phyloP scores from a whole-genome alignment of 2,113 vertebrate species.

The Cyprinodon brontotheroides region DNA sequence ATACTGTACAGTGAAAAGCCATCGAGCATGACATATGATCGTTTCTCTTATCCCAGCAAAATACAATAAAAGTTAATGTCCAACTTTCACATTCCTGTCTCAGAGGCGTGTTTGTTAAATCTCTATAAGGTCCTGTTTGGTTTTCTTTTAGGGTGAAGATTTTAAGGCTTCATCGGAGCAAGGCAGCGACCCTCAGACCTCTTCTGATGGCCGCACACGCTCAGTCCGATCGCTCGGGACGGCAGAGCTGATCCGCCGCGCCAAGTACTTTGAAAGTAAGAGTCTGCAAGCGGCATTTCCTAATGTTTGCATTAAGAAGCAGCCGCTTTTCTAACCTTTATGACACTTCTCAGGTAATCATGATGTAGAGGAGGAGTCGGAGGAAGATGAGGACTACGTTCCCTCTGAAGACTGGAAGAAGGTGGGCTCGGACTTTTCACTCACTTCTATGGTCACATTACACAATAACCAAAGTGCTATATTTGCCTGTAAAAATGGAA shows the following conservation, averaged over 20 bases:
- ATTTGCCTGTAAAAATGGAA: no score
- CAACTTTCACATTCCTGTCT: no score
- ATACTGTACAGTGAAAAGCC: no score
- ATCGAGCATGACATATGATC: no score
- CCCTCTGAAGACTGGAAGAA: slow-evolving; percentile 99
- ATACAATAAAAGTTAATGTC: no score
- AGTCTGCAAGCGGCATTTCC: not conserved
- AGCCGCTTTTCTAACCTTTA: not conserved
- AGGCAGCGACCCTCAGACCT: slow-evolving; percentile 84
- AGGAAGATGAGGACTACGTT: slow-evolving; percentile 98
- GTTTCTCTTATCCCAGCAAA: no score
- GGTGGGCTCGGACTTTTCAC: slow-evolving; percentile 68
- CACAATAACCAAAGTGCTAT: not conserved
- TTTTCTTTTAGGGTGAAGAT: slow-evolving; percentile 81
- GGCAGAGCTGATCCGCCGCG: slow-evolving; percentile 88
- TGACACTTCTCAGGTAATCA: slow-evolving; percentile 80
- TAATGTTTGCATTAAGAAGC: not conserved
- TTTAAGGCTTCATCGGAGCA: slow-evolving; percentile 86
- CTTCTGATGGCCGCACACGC: slow-evolving; percentile 85
- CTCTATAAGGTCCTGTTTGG: not conserved
- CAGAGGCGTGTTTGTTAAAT: no score
- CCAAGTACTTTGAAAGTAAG: slow-evolving; percentile 97
- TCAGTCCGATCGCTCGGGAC: slow-evolving; percentile 84
- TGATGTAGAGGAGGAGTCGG: slow-evolving; percentile 94
- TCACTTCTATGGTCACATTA: no score